Evolutionary conservation across 2,797 vertebrate genomes (phyloP), one percentile per base, ranked within the genome.

Genomic region (Allobates femoralis): DNA sequence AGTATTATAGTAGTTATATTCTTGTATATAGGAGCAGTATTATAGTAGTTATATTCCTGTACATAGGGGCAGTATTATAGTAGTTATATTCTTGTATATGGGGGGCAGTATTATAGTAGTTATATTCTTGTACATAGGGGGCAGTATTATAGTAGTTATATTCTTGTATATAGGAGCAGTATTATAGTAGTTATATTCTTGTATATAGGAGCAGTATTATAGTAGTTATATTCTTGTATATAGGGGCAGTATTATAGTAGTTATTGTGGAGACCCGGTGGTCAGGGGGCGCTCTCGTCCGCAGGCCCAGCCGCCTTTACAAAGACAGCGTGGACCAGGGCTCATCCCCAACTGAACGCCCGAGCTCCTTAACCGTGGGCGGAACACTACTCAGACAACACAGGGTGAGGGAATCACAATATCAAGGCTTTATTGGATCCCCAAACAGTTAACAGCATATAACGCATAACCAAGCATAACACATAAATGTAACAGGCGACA

Each of bases 1-100:
- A n/a, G n/a, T n/a, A n/a, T n/a, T 66, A 66, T 30, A 66, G 62
- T 66, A 66, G 28, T 66, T 66, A 66, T 66, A 66, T 66, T 28
- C 58, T 28, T 62, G 58, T 62, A 62, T 18, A 62, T 62, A 58
- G 56, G 56, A 28, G 60, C n/a, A n/a, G n/a, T n/a, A n/a, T n/a
- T n/a, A n/a, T 12, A 62, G 60, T 62, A 58, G 23, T 58, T 62
- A 62, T 26, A 28, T 62, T 62, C 60, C 15, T 62, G n/a, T n/a
- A n/a, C n/a, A n/a, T n/a, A 60, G 56, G 21, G 23, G 56, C 56
- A 60, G 21, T n/a, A 60, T 60, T 60, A 60, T n/a, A 60, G 56
- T 60, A 60, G 56, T 12, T 60, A 60, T 60, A 60, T 60, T 60
- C 56, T 60, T 26, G 23, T 60, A 60, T 2, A 60, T 60, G n/a